A percentile compares a stretch with the other conserved stretches of the same genome.
Evolutionary conservation across 2,113 vertebrate species (phyloP).

Genomic region (Nycticryphes semicollaris): DNA sequence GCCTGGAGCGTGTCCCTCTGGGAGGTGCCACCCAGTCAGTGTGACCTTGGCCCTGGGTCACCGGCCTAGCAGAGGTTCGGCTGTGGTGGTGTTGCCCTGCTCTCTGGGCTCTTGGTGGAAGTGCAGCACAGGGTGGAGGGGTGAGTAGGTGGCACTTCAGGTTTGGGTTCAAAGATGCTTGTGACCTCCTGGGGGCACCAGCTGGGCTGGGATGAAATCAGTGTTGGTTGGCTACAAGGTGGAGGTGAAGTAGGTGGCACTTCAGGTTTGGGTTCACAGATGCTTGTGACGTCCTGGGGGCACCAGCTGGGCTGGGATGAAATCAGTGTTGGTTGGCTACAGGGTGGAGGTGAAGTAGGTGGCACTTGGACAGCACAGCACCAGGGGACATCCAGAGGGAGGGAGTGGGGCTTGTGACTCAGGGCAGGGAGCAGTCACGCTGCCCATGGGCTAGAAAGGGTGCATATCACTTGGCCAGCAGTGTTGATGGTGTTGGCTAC

Average conservation of each 20-base stretch:
- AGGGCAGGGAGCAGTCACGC: background rate
- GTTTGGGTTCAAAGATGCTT: background rate
- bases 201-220: background rate
- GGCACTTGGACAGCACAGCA: background rate
- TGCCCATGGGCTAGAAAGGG: background rate
- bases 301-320: background rate
- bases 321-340: background rate
- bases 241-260: background rate
- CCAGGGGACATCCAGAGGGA: rapidly evolving
- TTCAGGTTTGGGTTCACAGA: background rate
- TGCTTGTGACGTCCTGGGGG: background rate
- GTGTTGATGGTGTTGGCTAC: background rate
- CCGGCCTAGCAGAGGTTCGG: background rate
- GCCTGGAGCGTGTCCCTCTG: background rate
- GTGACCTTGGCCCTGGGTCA: background rate
- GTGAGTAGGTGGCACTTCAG: background rate
- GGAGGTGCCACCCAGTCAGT: background rate
- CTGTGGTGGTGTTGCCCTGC: background rate
- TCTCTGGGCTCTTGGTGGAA: background rate
- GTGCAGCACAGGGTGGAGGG: rapidly evolving
- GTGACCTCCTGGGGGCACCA: background rate
- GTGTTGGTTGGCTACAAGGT: rapidly evolving
- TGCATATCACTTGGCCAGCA: background rate
- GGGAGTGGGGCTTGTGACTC: background rate
- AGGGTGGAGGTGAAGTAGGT: rapidly evolving